Evolutionary conservation across 1,140 invertebrate genomes (phyloP).

Genomic region (Dufourea novaeangliae): DNA sequence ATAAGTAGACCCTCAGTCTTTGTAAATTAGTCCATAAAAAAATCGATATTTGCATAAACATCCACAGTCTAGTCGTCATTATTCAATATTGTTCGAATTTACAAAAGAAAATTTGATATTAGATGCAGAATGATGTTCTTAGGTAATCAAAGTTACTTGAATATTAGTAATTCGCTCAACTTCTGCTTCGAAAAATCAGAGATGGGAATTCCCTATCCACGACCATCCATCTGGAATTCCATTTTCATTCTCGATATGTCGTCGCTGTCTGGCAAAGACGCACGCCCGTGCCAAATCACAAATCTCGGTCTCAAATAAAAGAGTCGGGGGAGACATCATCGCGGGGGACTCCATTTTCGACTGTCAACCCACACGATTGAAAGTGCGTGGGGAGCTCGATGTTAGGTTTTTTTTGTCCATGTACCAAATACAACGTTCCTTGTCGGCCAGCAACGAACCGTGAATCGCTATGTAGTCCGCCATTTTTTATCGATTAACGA

Average conservation of each 20-base stretch:
- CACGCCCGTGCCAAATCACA: background rate
- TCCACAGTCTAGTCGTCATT: no score
- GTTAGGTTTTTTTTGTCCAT: background rate
- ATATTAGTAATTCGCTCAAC: no score
- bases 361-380: background rate
- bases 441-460: background rate
- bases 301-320: background rate
- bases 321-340: background rate
- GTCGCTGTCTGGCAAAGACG: background rate
- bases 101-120: no score
- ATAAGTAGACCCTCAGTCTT: no score
- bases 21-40: no score
- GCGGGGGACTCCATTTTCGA: background rate
- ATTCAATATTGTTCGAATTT: no score
- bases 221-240: no score
- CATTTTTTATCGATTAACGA: background rate
- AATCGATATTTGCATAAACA: no score
- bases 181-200: no score
- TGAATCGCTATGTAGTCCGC: background rate
- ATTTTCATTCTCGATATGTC: background rate
- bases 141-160: no score
- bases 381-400: background rate
- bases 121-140: no score
- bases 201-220: no score
- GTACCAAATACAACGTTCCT: background rate